Conservation (phyloP, 1,140 invertebrate genomes). For the Adoxophyes honmai region DNA sequence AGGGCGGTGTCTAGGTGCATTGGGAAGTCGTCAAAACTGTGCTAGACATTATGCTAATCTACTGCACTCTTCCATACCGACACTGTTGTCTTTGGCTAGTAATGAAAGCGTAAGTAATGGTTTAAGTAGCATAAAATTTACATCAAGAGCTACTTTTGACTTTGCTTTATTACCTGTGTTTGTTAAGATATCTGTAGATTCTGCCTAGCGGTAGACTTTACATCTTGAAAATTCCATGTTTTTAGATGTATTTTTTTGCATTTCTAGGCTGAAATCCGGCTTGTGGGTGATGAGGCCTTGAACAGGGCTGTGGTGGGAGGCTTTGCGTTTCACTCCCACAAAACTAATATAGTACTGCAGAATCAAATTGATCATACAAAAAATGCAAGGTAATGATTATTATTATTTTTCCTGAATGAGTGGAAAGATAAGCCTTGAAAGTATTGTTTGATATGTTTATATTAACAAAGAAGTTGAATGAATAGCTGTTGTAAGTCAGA, state of each 20-base stretch:
- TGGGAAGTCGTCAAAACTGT: conserved; percentile 63
- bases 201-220: no score
- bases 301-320: conserved; percentile 68
- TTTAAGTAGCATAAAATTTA: conserved; percentile 9
- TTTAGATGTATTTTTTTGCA: background rate
- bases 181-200: no score
- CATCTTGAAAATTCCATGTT: no score
- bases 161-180: background rate
- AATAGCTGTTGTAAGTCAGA: no score
- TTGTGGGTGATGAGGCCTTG: conserved; percentile 72
- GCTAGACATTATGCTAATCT: conserved; percentile 68
- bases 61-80: conserved; percentile 60
- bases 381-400: conserved; percentile 70
- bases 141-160: background rate
- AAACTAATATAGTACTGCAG: conserved; percentile 66
- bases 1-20: conserved; percentile 62
- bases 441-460: no score
- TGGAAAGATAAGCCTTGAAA: no score
- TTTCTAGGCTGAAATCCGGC: conserved; percentile 68
- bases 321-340: conserved; percentile 68
- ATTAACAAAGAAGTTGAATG: no score
- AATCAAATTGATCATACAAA: conserved; percentile 65
- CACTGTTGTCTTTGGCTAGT: conserved; percentile 60
- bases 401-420: no score
- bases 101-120: conserved; percentile 67